phyloP scores from a whole-genome alignment of 2,797 vertebrate species.

The Mycteria americana region DNA sequence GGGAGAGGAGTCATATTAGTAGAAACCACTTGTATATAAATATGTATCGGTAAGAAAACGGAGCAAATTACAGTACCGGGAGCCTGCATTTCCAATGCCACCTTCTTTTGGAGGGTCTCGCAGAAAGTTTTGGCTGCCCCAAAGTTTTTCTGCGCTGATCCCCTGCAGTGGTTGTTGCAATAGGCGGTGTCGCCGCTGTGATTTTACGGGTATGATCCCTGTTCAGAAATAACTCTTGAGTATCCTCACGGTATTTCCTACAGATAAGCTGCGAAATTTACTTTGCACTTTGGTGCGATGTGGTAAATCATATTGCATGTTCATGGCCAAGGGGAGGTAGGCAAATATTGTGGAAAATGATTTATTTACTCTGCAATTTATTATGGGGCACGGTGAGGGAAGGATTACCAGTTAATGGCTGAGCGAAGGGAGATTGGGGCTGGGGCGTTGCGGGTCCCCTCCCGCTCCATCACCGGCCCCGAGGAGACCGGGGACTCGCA shows the following conservation, averaged over 20 bases:
- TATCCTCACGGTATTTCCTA: not conserved
- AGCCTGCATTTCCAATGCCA: not conserved
- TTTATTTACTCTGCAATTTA: not conserved
- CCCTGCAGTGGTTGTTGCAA: not conserved
- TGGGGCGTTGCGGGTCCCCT: not conserved
- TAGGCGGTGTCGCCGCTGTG: not conserved
- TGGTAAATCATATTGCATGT: not conserved
- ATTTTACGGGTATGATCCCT: not conserved
- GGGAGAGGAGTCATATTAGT: not conserved
- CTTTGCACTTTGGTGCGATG: not conserved
- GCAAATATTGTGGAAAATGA: constrained; percentile 9
- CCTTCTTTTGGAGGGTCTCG: not conserved
- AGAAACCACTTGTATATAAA: not conserved
- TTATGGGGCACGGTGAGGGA: not conserved
- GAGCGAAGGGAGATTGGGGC: not conserved
- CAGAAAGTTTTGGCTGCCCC: not conserved
- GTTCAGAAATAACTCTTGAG: not conserved
- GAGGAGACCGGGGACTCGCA: not conserved
- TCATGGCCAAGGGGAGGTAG: not conserved
- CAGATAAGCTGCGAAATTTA: constrained; percentile 8
- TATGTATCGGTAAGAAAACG: not conserved
- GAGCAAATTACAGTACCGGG: not conserved
- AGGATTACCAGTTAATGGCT: not conserved
- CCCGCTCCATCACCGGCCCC: accelerated
- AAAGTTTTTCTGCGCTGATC: not conserved